Base-by-base conservation (phyloP, 2,113 vertebrate species). In the Sardina pilchardus region DNA sequence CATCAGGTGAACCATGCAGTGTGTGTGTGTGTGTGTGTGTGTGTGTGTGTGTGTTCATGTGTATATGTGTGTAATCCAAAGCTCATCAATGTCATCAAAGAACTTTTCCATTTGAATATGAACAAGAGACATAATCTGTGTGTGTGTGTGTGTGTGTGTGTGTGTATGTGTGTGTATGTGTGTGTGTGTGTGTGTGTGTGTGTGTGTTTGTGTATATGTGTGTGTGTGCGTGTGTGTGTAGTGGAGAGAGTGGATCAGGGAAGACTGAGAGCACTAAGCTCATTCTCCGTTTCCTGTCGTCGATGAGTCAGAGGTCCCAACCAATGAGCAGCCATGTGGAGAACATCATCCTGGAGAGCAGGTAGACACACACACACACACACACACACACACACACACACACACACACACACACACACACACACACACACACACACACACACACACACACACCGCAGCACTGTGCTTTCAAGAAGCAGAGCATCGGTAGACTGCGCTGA, bases 261-360 rank as follows among this genome's bases (percentile, higher is more conserved):
- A 99, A 99, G 91, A 99, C 98, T 0, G 98, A 99, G 89, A 99
- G 98, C 95, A 99, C 98, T 8, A 99, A 99, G 81, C 90, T 99
- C 88, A 99, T 99, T 90, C 95, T 99, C 90, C 96, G 96, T 91
- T 99, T 98, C 89, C 93, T 99, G 87, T 99, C 98, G 0, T 96
- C 94, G 85, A 96, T 98, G 96, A 99, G 98, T 90, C 97, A 99
- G 80, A 96, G 97, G 97, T 0, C 90, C 96, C 92, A 97, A 98
- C 67, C 75, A 93, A 0, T 95, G 96, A 42, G 93, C 93, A 93
- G 93, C 89, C 96, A 95, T 0, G 98, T 99, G 26, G 98, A 99
- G 84, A 96, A 96, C 90, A 97, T 97, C 0, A 96, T 99, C 91
- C 95, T 99, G 67, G 96, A 98, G 92, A 99, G 98, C 98, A 99